Conservation (phyloP, 2,113 vertebrate species). For the Okapia johnstoni region DNA sequence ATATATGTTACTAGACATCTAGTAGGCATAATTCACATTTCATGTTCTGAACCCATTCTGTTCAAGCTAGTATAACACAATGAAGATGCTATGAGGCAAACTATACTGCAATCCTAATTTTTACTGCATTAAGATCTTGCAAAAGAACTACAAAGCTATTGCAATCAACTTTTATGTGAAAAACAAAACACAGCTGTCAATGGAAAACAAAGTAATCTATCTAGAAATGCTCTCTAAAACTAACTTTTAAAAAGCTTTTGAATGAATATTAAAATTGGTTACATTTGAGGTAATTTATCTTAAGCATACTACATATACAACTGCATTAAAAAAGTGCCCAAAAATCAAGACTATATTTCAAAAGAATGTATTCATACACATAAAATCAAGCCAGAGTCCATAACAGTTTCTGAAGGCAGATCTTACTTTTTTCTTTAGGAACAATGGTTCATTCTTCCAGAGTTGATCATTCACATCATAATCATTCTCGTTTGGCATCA, state of each 20-base stretch:
- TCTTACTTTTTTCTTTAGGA: not conserved
- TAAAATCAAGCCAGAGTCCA: slow-evolving; percentile 30
- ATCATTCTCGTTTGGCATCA: slow-evolving; percentile 89
- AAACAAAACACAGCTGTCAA: slow-evolving; percentile 18
- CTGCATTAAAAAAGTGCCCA: not conserved
- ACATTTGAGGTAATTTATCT: slow-evolving; percentile 1
- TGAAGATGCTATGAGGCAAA: not conserved
- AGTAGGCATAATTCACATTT: not conserved
- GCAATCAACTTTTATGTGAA: slow-evolving; percentile 14
- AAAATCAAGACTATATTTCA: slow-evolving; percentile 51
- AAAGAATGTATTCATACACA: slow-evolving; percentile 8
- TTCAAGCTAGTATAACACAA: not conserved
- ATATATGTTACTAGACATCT: not conserved
- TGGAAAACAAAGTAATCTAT: slow-evolving; percentile 16
- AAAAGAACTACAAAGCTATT: slow-evolving; percentile 22
- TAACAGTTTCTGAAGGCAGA: slow-evolving; percentile 1
- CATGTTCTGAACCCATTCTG: not conserved
- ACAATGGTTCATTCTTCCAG: not conserved
- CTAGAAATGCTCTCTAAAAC: not conserved
- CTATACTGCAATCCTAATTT: not conserved
- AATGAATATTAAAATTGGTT: slow-evolving; percentile 24
- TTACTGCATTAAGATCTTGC: not conserved
- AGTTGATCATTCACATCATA: slow-evolving; percentile 62
- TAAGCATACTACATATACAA: not conserved
- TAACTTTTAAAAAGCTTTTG: slow-evolving; percentile 14